Conservation (phyloP, 2,113 vertebrate genomes). For the Morphnarchus princeps region DNA sequence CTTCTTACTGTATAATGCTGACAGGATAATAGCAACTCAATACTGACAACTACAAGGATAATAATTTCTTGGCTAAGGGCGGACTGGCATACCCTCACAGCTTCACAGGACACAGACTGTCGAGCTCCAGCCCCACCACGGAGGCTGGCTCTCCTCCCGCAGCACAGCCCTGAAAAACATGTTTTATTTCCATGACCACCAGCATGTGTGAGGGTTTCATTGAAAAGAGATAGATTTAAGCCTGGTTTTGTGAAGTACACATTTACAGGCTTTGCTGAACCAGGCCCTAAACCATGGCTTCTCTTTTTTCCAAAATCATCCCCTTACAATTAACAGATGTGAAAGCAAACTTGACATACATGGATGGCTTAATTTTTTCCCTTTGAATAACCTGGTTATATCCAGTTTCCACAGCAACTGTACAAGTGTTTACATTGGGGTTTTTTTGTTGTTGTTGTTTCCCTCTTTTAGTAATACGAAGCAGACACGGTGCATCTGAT, state of each 20-base stretch:
- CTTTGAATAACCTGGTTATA: slow-evolving; percentile 15
- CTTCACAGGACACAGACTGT: rapidly evolving
- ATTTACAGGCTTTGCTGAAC: not conserved
- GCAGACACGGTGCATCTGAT: not conserved
- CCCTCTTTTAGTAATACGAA: slow-evolving; percentile 6
- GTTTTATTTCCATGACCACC: rapidly evolving
- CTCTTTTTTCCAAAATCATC: not conserved
- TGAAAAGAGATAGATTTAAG: not conserved
- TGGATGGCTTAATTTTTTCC: not conserved
- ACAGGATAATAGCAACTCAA: not conserved
- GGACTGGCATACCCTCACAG: not conserved
- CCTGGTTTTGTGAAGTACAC: not conserved
- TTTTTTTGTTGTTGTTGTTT: not conserved
- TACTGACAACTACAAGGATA: rapidly evolving
- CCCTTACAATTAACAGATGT: slow-evolving; percentile 24
- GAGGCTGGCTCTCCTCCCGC: rapidly evolving
- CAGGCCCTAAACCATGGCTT: not conserved
- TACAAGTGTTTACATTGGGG: not conserved
- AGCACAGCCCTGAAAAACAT: not conserved
- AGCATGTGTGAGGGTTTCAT: not conserved
- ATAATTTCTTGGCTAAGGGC: rapidly evolving
- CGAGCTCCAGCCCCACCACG: rapidly evolving
- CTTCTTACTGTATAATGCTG: not conserved
- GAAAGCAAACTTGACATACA: not conserved
- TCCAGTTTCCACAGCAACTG: slow-evolving; percentile 20